These are phyloP conservation scores for Pseudocheirus occidentalis DNA, from an alignment of 2,797 vertebrate species.

Conservation along the genomic window DNA sequence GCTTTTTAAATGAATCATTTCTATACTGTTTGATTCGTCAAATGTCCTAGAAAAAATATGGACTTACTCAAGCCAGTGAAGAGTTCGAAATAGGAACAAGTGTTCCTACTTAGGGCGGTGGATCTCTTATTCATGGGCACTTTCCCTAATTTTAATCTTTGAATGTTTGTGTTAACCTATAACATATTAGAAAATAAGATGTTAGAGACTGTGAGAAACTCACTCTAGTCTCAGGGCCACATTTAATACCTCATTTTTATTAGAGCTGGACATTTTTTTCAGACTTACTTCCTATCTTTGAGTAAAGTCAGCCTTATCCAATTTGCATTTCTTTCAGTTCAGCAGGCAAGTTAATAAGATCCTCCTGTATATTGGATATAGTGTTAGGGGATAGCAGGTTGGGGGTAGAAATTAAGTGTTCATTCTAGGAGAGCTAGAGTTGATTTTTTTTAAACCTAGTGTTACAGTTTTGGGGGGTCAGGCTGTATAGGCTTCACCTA, in stretches of 20 bases:
- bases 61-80: neutral
- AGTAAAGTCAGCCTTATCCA: neutral
- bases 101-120: neutral
- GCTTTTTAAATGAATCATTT: neutral
- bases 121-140: neutral
- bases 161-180: neutral
- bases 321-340: neutral
- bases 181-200: neutral
- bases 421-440: neutral
- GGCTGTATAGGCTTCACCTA: too few relatives aligned
- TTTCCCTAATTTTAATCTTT: neutral
- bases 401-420: neutral
- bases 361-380: neutral
- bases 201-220: neutral
- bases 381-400: neutral
- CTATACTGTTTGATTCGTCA: neutral
- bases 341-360: neutral
- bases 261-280: neutral
- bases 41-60: neutral
- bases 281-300: neutral
- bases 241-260: neutral
- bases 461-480: too few relatives aligned
- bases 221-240: neutral
- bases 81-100: neutral
- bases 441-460: neutral